Base-by-base conservation (phyloP, 2,888 invertebrate genomes). In the Ochropleura plecta region DNA sequence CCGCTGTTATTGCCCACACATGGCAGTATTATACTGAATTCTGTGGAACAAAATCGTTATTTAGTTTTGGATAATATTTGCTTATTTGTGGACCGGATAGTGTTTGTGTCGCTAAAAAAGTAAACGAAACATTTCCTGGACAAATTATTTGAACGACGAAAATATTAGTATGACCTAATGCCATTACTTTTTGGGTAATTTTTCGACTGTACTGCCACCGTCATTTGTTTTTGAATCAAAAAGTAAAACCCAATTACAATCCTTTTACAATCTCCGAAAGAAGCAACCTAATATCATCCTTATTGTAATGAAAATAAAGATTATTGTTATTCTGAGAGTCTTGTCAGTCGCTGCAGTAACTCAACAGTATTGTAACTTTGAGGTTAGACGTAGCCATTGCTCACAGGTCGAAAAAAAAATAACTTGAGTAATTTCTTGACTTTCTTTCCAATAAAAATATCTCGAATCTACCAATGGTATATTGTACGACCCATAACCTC, bases 1-100 rank as follows among this genome's bases (percentile, higher is more conserved):
- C 99, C 99, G 88, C 98, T 98, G 94, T 97, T 98, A 94, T 99
- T 99, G 70, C 98, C 98, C 84, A 98, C 97, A 93, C 99, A 99
- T 70, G 98, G 98, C 91, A 99, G 96, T 89, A 98, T 97, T 90
- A 99, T 98, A 95, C 98, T 98, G 96, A 99, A 99, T 94, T 98
- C 99, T 98, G 97, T 72, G 84, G 88, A 93, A 73, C 12, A 69
- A 66, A 76, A 20, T 53, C n/a, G 48, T 76, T 75, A 70, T 64
- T 73, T 67, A 70, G 66, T 82, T 78, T 78, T 44, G 46, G 42
- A 72, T 53, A 60, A 69, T 67, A 65, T 80, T 82, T 71, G 59
- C 55, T 6, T 65, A 44, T 44, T 76, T 62, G 16, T n/a, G 51
- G 48, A 81, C 42, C 62, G 70, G 68, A 66, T 57, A 40, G 57